Percentiles rank a stretch among this genome's conserved stretches.
phyloP scores from a whole-genome alignment of 2,113 vertebrate species.

The Pholis gunnellus region DNA sequence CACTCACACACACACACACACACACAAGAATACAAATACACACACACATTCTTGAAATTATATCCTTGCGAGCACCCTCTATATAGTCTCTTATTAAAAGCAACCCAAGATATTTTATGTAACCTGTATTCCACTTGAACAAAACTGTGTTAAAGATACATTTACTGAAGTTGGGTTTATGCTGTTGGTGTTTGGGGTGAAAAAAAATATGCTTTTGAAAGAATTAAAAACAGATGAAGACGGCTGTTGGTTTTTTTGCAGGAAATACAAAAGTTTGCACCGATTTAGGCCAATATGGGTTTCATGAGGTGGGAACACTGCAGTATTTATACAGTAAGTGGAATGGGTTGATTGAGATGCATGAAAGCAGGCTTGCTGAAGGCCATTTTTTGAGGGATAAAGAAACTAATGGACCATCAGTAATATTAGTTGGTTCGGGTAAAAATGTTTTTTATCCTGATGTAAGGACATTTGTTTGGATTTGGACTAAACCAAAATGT shows the following conservation, averaged over 20 bases:
- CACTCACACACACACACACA: neutral
- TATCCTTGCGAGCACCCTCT: conserved; percentile 10
- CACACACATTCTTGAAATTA: conserved; percentile 7
- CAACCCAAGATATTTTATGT: neutral
- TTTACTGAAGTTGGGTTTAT: neutral
- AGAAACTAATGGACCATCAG: neutral
- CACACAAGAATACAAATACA: neutral
- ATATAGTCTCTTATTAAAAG: neutral
- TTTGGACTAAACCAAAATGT: neutral
- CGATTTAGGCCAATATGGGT: neutral
- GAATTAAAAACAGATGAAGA: neutral
- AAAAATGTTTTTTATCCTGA: neutral
- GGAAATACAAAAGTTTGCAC: neutral
- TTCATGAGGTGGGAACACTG: neutral
- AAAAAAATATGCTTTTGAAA: neutral
- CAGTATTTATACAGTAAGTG: neutral
- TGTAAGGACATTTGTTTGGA: neutral
- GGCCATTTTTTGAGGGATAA: neutral
- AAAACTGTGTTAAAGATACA: neutral
- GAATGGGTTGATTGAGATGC: conserved; percentile 12
- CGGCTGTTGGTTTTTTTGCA: neutral
- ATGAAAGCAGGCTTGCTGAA: conserved; percentile 6
- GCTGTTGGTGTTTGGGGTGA: neutral
- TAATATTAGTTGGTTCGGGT: neutral
- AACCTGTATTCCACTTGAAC: neutral